These are phyloP conservation scores for Masticophis lateralis DNA, from an alignment of 2,797 vertebrate species.

Conservation along the genomic window DNA sequence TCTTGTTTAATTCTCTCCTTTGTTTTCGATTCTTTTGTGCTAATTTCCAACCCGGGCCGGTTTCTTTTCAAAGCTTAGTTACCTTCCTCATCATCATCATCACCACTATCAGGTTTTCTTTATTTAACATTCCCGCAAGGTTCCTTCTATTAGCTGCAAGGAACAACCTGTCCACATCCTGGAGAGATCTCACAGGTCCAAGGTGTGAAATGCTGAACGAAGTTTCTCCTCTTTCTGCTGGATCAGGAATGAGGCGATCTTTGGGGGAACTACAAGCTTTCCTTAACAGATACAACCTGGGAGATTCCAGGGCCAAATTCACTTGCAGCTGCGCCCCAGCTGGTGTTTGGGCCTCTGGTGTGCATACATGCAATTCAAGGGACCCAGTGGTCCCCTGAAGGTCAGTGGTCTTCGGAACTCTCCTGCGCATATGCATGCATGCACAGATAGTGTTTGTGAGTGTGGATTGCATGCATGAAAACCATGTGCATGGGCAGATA, in stretches of 20 bases:
- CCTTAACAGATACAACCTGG: neutral
- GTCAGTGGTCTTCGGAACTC: too few species aligned
- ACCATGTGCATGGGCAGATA: too few species aligned
- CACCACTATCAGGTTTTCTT: neutral
- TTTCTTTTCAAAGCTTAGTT: neutral
- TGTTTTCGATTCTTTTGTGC: neutral
- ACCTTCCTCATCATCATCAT: neutral
- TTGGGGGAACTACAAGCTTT: neutral
- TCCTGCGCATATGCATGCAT: too few species aligned
- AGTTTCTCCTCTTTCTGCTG: neutral
- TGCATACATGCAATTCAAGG: too few species aligned
- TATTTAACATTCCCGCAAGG: neutral
- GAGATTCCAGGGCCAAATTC: too few species aligned
- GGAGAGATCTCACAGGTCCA: neutral
- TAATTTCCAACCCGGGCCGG: slow-evolving; percentile 1
- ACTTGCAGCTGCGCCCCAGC: too few species aligned
- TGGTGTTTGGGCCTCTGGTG: too few species aligned
- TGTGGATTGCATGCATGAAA: too few species aligned
- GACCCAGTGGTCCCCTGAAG: too few species aligned
- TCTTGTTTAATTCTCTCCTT: slow-evolving; percentile 32
- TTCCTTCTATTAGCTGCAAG: neutral
- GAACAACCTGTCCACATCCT: neutral
- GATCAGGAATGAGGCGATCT: neutral
- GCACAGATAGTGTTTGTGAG: too few species aligned
- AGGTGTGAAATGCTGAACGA: neutral